Base-by-base conservation (phyloP, 2,113 vertebrate species). In the Herpetotheres cachinnans region DNA sequence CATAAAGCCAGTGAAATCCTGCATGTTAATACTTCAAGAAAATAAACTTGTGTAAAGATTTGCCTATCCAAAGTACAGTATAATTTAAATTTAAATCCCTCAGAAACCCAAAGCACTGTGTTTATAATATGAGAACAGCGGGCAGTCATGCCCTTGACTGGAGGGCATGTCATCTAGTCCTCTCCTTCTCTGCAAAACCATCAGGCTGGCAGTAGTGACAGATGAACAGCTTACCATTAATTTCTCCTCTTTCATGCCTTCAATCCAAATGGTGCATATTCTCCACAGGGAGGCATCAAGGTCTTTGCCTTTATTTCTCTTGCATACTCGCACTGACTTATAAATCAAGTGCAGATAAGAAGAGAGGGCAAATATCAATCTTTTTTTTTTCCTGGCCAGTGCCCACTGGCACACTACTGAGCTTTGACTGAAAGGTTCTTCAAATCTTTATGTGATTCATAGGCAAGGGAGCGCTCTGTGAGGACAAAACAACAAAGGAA, bases 211-310 rank as follows among this genome's bases (percentile, higher is more conserved):
- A 98, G 98, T 98, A 95, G 97, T 99, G 98, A 99, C 98, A 99
- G 98, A 98, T 98, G 98, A 98, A 98, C 98, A 98, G 98, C 97
- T 98, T 98, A 98, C 97, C 97, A 98, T 98, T 99, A 98, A 98
- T 98, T 98, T 98, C 97, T 97, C 95, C 85, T 97, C 97, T 98
- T 98, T 98, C 97, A 98, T 98, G 98, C 97, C 97, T 98, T 98
- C 98, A 98, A 97, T 98, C 98, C 98, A 98, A 98, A 98, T 83
- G 94, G 97, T 97, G 96, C 96, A 98, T 98, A 97, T 98, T 98
- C 98, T 98, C 98, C 97, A 97, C 96, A 95, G 98, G 98, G 98
- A 98, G 97, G 96, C 97, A 98, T 98, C 97, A 98, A 98, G 98
- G 97, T 97, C 97, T 98, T 98, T 98, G 97, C 97, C 96, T 98